A percentile compares a stretch with the other conserved stretches of the same genome.
Conservation (phyloP, 2,888 invertebrate genomes). For the Furcula furcula region DNA sequence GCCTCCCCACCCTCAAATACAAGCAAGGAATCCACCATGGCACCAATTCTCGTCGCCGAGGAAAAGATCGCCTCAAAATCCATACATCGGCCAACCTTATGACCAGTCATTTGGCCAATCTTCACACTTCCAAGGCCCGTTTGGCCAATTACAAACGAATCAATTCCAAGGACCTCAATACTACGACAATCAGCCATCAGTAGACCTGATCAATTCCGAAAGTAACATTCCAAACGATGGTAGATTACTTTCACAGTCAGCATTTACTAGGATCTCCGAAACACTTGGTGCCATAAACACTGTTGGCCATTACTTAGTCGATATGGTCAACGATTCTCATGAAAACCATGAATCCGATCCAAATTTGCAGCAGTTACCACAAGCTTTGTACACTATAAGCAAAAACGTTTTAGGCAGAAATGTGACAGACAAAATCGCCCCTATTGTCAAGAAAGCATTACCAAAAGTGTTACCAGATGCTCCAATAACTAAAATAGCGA, state of each 20-base stretch:
- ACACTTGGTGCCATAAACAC: conserved; percentile 91
- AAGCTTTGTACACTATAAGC: conserved; percentile 89
- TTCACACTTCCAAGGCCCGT: conserved; percentile 5
- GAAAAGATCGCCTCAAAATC: conserved; percentile 56
- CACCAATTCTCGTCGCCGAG: conserved; percentile 65
- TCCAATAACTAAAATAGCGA: conserved; percentile 67
- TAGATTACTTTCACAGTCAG: conserved; percentile 81
- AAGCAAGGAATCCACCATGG: conserved; percentile 63
- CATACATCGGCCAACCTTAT: conserved; percentile 13
- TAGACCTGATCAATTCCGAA: conserved; percentile 36
- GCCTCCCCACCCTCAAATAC: conserved; percentile 44
- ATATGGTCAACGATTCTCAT: conserved; percentile 83
- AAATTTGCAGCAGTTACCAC: conserved; percentile 79
- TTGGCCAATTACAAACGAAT: conserved; percentile 1
- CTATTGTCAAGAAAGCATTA: conserved; percentile 81
- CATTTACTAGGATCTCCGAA: conserved; percentile 84
- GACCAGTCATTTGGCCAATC: conserved; percentile 3
- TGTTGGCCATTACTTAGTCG: conserved; percentile 91
- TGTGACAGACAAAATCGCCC: conserved; percentile 90
- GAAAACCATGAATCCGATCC: conserved; percentile 69
- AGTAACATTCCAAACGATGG: conserved; percentile 62
- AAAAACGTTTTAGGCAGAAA: conserved; percentile 89
- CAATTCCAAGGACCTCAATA: conserved; percentile 36
- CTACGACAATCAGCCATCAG: conserved; percentile 47
- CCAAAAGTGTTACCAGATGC: conserved; percentile 69